phyloP scores from a whole-genome alignment of 2,888 invertebrate genomes.

The Aethes cnicana region DNA sequence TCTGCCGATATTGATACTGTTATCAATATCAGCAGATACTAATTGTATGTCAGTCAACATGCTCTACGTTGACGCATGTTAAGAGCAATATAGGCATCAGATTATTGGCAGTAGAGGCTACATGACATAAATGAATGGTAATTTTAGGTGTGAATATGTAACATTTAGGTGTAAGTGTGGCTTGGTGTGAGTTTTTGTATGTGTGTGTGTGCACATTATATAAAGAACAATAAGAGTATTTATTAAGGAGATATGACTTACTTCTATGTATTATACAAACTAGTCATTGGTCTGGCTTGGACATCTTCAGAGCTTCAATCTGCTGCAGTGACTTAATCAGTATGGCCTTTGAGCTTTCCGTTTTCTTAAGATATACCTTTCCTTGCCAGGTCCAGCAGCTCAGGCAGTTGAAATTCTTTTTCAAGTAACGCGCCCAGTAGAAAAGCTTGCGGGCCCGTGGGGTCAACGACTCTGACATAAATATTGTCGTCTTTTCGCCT shows the following conservation, averaged over 20 bases:
- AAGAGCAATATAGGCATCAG: neutral
- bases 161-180: neutral
- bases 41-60: neutral
- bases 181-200: neutral
- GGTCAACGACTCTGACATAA: neutral
- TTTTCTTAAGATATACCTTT: neutral
- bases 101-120: neutral
- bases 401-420: neutral
- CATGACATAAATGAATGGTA: neutral
- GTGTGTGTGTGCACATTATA: neutral
- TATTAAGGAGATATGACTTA: neutral
- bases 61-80: neutral
- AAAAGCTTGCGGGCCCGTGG: neutral
- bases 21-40: neutral
- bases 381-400: slow-evolving; percentile 1
- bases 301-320: neutral
- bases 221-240: neutral
- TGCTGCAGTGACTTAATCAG: neutral
- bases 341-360: neutral
- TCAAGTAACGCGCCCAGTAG: neutral
- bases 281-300: neutral
- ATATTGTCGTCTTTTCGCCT: neutral
- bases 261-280: neutral
- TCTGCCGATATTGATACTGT: neutral
- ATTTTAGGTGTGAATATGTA: neutral